phyloP scores from a whole-genome alignment of 2,888 invertebrate species.

The Quadroppia sp. region DNA sequence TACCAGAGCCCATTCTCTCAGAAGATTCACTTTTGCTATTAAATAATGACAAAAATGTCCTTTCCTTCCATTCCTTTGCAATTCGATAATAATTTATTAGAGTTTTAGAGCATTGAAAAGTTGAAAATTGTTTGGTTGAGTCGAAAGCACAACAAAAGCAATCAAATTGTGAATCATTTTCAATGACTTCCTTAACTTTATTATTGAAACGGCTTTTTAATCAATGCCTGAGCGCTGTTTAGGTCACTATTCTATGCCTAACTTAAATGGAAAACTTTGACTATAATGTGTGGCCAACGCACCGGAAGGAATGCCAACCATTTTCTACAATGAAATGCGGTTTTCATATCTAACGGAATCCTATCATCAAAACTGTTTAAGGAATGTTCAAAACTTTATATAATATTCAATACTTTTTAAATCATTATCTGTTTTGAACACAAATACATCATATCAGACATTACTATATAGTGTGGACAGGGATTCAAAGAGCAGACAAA shows the following conservation, averaged over 20 bases:
- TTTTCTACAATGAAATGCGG: constrained; percentile 34
- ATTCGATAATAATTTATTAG: constrained; percentile 37
- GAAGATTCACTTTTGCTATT: constrained; percentile 31
- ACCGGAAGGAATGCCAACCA: constrained; percentile 34
- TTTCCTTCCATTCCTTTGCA: constrained; percentile 19
- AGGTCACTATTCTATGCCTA: constrained; percentile 22
- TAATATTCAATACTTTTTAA: constrained; percentile 30
- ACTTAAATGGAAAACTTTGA: constrained; percentile 37
- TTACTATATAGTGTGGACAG: not conserved
- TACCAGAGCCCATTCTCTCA: constrained; percentile 5
- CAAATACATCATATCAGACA: not conserved
- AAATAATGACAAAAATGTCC: constrained; percentile 37
- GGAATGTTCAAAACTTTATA: constrained; percentile 35
- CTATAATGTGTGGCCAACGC: constrained; percentile 30
- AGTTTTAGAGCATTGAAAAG: constrained; percentile 5
- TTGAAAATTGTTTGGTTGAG: constrained; percentile 6
- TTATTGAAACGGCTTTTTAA: constrained; percentile 35
- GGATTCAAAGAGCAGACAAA: not conserved
- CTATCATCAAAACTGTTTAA: constrained; percentile 32
- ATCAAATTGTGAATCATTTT: constrained; percentile 34
- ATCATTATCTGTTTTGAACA: constrained; percentile 32
- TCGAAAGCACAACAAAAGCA: constrained; percentile 17
- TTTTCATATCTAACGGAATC: constrained; percentile 35
- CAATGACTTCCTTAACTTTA: constrained; percentile 37
- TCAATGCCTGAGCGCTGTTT: constrained; percentile 19